These are phyloP conservation scores for Propithecus perrieri DNA, from an alignment of 2,797 vertebrate species.

Conservation along the genomic window DNA sequence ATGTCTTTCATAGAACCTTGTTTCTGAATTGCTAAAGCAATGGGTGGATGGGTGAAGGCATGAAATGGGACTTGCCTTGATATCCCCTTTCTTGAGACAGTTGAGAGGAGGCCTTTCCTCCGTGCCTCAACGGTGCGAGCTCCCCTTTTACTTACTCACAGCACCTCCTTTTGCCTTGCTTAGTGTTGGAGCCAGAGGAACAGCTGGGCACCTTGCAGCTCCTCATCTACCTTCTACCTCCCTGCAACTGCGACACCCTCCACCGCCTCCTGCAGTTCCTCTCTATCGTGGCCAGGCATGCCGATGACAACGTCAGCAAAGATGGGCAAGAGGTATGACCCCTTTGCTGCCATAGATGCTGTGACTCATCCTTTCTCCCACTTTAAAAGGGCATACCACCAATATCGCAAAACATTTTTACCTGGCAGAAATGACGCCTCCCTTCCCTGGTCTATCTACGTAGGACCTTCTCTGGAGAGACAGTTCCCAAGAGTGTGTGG, in stretches of 20 bases:
- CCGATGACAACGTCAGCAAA: constrained; percentile 89
- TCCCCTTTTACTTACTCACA: neutral
- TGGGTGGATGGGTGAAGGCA: neutral
- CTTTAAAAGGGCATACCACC: neutral
- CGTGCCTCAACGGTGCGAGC: rapidly evolving
- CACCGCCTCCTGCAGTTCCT: constrained; percentile 95
- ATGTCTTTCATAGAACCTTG: neutral
- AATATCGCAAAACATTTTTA: rapidly evolving
- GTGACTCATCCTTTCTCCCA: neutral
- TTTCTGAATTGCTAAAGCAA: neutral
- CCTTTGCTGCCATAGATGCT: neutral
- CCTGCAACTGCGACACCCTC: constrained; percentile 97
- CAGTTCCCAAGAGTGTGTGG: neutral
- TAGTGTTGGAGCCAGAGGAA: constrained; percentile 92
- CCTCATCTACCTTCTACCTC: constrained; percentile 96
- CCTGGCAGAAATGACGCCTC: neutral
- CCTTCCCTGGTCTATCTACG: neutral
- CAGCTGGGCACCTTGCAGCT: constrained; percentile 93
- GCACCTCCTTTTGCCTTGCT: constrained; percentile 32
- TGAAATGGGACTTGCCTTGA: neutral
- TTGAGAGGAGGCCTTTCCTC: neutral
- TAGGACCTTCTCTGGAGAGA: neutral
- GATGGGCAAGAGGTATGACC: constrained; percentile 90
- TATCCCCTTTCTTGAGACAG: neutral
- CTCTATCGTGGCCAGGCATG: constrained; percentile 93